Evolutionary conservation across 2,113 vertebrate species (phyloP).

Genomic region (Clarias batrachus): DNA sequence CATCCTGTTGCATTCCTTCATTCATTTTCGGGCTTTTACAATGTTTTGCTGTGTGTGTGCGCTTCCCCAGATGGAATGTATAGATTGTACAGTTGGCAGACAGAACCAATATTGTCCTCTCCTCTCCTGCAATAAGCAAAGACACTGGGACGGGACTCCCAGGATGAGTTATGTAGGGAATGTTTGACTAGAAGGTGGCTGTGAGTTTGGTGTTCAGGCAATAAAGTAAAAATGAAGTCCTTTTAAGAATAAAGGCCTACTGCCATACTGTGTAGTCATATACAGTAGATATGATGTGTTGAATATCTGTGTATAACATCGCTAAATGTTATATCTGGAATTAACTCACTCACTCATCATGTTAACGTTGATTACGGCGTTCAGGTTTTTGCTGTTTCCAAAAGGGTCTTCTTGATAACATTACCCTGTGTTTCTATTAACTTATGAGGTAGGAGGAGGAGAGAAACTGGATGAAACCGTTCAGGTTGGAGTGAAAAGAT

Average conservation of each 20-base stretch:
- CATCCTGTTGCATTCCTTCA: background rate
- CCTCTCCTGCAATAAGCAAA: background rate
- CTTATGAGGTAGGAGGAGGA: background rate
- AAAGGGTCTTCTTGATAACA: background rate
- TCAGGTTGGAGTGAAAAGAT: background rate
- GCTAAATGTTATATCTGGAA: background rate
- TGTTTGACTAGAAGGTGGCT: constrained; percentile 31
- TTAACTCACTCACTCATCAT: background rate
- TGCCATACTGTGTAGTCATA: too few species aligned
- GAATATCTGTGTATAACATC: background rate
- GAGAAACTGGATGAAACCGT: background rate
- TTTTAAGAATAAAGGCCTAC: background rate
- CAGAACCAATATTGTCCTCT: constrained; percentile 51
- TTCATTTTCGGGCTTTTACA: background rate
- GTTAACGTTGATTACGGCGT: background rate
- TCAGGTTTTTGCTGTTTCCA: background rate
- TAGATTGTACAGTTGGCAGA: constrained; percentile 33
- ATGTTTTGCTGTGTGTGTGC: constrained; percentile 1
- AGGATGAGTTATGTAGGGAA: constrained; percentile 25
- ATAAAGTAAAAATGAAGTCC: background rate
- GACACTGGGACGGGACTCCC: background rate
- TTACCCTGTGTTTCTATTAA: background rate
- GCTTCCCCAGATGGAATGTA: constrained; percentile 20
- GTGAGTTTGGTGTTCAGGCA: background rate
- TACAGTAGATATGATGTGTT: background rate